Percentiles rank a stretch among this genome's conserved stretches.
phyloP scores from a whole-genome alignment of 2,797 vertebrate species.

The Coluber constrictor region DNA sequence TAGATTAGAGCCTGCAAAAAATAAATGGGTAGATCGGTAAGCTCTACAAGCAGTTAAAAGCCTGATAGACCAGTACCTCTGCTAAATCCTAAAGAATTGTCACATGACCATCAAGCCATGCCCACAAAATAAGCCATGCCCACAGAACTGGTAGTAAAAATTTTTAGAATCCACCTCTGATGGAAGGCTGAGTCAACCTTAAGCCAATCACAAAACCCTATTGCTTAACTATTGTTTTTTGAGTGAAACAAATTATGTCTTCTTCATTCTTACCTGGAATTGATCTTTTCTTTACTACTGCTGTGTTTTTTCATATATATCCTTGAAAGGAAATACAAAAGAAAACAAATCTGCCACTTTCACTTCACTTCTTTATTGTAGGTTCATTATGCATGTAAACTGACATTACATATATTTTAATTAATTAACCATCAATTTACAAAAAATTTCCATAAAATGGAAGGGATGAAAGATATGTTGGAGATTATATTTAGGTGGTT shows the following conservation, averaged over 20 bases:
- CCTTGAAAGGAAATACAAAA: not conserved
- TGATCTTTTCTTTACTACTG: not conserved
- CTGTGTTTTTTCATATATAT: not conserved
- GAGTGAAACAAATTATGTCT: not conserved
- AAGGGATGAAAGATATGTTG: not conserved
- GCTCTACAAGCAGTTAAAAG: too few relatives aligned
- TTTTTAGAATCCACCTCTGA: too few relatives aligned
- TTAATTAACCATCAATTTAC: not conserved
- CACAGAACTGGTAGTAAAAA: too few relatives aligned
- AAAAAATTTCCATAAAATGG: not conserved
- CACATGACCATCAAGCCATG: too few relatives aligned
- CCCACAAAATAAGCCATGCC: too few relatives aligned
- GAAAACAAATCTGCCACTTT: not conserved
- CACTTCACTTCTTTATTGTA: not conserved
- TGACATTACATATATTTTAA: not conserved
- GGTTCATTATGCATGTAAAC: not conserved
- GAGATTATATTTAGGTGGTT: not conserved
- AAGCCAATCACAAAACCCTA: not conserved
- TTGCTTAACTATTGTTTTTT: not conserved
- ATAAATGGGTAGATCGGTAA: too few relatives aligned
- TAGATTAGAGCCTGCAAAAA: too few relatives aligned
- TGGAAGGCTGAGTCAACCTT: too few relatives aligned
- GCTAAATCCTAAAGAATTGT: too few relatives aligned
- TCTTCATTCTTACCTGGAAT: not conserved
- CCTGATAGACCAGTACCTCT: too few relatives aligned